These are phyloP conservation scores for Apeira syringaria DNA, from an alignment of 2,888 invertebrate species.

Conservation along the genomic window DNA sequence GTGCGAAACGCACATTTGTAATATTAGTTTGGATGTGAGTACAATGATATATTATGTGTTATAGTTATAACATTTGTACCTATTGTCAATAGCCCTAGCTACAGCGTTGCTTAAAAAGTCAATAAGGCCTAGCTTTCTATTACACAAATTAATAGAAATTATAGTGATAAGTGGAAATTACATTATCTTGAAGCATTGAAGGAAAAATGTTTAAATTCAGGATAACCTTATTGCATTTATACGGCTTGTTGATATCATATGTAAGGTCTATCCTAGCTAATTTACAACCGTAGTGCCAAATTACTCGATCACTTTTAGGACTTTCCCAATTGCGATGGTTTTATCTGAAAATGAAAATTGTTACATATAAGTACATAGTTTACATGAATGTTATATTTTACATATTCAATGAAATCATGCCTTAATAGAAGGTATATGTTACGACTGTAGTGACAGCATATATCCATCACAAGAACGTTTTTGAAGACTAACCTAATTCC, in stretches of 20 bases:
- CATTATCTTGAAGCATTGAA: conserved; percentile 54
- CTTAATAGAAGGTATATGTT: no score
- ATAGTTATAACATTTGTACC: no score
- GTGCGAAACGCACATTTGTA: no score
- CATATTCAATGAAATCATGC: no score
- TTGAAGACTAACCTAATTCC: no score
- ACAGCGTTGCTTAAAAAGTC: conserved; percentile 21
- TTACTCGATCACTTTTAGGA: conserved; percentile 97
- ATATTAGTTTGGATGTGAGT: no score
- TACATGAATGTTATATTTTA: no score
- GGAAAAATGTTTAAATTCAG: conserved; percentile 25
- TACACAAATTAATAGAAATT: conserved; percentile 46
- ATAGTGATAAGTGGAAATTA: conserved; percentile 49
- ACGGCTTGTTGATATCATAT: conserved; percentile 76
- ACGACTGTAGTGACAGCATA: no score
- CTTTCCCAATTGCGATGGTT: conserved; percentile 98
- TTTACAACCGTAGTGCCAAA: conserved; percentile 79
- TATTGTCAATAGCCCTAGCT: conserved; percentile 15
- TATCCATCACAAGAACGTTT: no score
- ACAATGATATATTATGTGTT: no score
- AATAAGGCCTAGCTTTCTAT: conserved; percentile 70
- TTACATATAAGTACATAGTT: no score
- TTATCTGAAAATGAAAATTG: conserved; percentile 63
- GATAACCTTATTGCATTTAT: conserved; percentile 54
- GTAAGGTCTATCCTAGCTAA: conserved; percentile 81